Evolutionary conservation across 1,140 invertebrate species (phyloP).

Genomic region (Cotesia chilonis): DNA sequence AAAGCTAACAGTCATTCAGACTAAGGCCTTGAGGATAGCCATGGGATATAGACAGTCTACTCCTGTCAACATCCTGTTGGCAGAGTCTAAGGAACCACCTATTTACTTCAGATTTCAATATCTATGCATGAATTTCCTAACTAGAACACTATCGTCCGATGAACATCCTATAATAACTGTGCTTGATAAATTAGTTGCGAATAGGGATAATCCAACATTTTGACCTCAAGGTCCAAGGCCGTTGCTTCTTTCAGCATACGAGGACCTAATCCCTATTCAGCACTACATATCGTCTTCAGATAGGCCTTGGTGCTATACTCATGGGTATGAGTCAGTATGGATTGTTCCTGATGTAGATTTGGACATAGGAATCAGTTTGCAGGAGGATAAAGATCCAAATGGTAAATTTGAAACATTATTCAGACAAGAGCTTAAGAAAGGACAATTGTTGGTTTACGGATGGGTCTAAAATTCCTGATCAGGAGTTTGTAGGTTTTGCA

Average conservation of each 20-base stretch:
- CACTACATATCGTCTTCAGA: not conserved
- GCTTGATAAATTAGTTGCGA: not conserved
- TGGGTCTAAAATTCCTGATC: conserved; percentile 6
- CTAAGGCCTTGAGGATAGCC: too few relatives aligned
- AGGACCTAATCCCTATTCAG: conserved; percentile 12
- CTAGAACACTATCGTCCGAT: not conserved
- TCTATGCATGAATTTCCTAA: too few relatives aligned
- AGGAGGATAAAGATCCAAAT: not conserved
- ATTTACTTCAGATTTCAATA: too few relatives aligned
- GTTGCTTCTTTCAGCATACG: conserved; percentile 3
- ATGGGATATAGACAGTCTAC: too few relatives aligned
- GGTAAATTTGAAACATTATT: conserved; percentile 19
- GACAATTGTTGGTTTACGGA: conserved; percentile 21
- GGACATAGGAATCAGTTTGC: not conserved
- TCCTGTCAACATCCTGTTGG: too few relatives aligned
- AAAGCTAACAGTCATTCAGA: too few relatives aligned
- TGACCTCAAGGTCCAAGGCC: not conserved
- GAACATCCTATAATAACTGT: not conserved
- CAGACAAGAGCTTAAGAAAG: not conserved
- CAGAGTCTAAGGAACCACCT: too few relatives aligned
- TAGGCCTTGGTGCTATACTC: conserved; percentile 24
- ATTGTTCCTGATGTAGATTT: not conserved
- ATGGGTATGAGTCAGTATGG: conserved; percentile 9
- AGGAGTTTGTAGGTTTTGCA: conserved; percentile 18
- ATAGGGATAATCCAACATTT: not conserved